Evolutionary conservation across 2,797 vertebrate species (phyloP), one percentile per base, ranked within the genome.

Genomic region (Malacoraja senta): DNA sequence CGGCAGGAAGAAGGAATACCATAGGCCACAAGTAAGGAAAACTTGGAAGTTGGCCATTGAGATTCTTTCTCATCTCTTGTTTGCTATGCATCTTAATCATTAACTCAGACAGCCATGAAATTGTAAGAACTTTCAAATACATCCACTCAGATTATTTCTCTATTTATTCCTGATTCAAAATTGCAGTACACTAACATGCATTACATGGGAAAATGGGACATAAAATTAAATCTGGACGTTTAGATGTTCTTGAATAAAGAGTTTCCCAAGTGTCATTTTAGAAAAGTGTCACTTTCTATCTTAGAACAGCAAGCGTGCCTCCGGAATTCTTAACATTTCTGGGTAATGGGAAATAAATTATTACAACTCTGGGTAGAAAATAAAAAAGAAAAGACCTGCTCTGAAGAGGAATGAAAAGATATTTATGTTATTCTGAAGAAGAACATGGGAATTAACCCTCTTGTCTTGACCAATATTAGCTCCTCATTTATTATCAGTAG

Each of bases 21-120:
- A 38, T 3, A 21, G 86, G 63, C n/a, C 65, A 68, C 17, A 63
- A 32, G 17, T 17, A 90, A 90, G 32, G 1, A 35, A 71, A 68
- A 90, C 29, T 68, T 71, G 17, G 61, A 68, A 68, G 19, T 26
- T 71, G 65, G 32, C 35, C n/a, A 26, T 71, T 71, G 12, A 19
- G n/a, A 38, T 32, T 71, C 63, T 90, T 90, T 90, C 32, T 71
- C 65, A 72, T 91, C 88, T 86, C 65, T 91, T 72, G 68, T 72
- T 72, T 91, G 19, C 68, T 38, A 74, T 72, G 44, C 68, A 91
- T 72, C 88, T 91, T 74, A 63, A 38, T 74, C 68, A 72, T 91
- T 74, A 44, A 91, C 65, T 44, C 68, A 74, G 65, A 44, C 88
- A 44, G 21, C 65, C 9, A 72, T 74, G 68, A 72, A 91, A 91